These are phyloP conservation scores for Aphaenogaster rudis DNA, from an alignment of 1,140 invertebrate species.

Conservation along the genomic window DNA sequence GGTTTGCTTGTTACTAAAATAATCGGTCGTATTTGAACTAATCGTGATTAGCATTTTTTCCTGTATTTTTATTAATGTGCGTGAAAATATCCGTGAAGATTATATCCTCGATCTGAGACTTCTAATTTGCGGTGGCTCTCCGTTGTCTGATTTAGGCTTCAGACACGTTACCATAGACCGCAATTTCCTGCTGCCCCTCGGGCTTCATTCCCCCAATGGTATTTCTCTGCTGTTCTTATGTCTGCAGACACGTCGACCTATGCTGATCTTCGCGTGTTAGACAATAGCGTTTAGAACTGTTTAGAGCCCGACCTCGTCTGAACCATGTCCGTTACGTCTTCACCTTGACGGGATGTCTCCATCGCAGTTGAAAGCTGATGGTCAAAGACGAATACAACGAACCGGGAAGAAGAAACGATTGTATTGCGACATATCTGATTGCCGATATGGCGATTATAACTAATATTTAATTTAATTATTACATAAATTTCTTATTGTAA, in stretches of 20 bases:
- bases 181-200: conserved; percentile 39
- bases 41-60: background rate
- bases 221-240: conserved; percentile 21
- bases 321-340: conserved; percentile 28
- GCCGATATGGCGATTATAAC: background rate
- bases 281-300: conserved; percentile 62
- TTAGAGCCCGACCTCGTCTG: conserved; percentile 48
- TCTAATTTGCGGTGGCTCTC: conserved; percentile 17
- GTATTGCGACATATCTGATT: background rate
- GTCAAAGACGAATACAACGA: conserved; percentile 5
- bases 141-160: conserved; percentile 33
- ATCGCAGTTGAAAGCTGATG: conserved; percentile 8
- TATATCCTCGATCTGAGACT: background rate
- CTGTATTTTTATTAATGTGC: background rate
- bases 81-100: background rate
- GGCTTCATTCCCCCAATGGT: conserved; percentile 35
- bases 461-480: background rate
- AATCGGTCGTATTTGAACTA: background rate
- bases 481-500: background rate
- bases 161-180: conserved; percentile 44
- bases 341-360: conserved; percentile 39
- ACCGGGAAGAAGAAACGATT: background rate
- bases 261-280: conserved; percentile 69
- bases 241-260: conserved; percentile 50
- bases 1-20: background rate